phyloP scores from a whole-genome alignment of 2,888 invertebrate species.

The Drosophila kuntzei region DNA sequence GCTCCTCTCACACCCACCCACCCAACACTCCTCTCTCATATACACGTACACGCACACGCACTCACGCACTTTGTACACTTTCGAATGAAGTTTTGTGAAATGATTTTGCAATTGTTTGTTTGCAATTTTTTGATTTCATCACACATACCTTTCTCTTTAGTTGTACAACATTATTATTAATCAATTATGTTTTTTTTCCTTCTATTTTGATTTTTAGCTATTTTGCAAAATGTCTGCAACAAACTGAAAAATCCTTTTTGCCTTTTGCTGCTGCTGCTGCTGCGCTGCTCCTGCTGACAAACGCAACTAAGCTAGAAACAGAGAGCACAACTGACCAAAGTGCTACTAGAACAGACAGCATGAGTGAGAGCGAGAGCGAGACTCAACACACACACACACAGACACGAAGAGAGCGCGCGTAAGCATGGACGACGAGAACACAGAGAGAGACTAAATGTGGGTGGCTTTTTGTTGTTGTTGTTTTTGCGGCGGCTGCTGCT shows the following conservation, averaged over 20 bases:
- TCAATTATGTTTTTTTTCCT: slow-evolving; percentile 4
- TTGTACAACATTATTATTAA: slow-evolving; percentile 44
- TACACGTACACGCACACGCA: slow-evolving; percentile 16
- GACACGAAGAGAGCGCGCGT: neutral
- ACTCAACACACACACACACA: slow-evolving; percentile 5
- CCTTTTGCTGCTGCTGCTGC: slow-evolving; percentile 53
- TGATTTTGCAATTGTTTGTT: neutral
- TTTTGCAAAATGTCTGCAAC: slow-evolving; percentile 47
- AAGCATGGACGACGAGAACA: neutral
- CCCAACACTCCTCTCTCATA: slow-evolving; percentile 1
- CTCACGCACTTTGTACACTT: slow-evolving; percentile 19
- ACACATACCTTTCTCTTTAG: slow-evolving; percentile 31
- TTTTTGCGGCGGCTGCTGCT: slow-evolving; percentile 40
- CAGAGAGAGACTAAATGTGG: slow-evolving; percentile 57
- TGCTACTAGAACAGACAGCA: slow-evolving; percentile 9
- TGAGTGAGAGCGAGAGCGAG: slow-evolving; percentile 18
- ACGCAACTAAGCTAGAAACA: slow-evolving; percentile 61
- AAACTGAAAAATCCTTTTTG: slow-evolving; percentile 54
- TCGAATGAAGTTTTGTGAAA: slow-evolving; percentile 3
- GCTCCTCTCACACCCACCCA: neutral
- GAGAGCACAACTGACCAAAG: slow-evolving; percentile 50
- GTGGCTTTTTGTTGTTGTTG: slow-evolving; percentile 57
- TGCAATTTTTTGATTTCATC: slow-evolving; percentile 1
- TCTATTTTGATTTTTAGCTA: slow-evolving; percentile 4
- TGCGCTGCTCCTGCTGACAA: slow-evolving; percentile 59